phyloP scores from a whole-genome alignment of 2,888 invertebrate genomes.

The Trichopoda pennipes region DNA sequence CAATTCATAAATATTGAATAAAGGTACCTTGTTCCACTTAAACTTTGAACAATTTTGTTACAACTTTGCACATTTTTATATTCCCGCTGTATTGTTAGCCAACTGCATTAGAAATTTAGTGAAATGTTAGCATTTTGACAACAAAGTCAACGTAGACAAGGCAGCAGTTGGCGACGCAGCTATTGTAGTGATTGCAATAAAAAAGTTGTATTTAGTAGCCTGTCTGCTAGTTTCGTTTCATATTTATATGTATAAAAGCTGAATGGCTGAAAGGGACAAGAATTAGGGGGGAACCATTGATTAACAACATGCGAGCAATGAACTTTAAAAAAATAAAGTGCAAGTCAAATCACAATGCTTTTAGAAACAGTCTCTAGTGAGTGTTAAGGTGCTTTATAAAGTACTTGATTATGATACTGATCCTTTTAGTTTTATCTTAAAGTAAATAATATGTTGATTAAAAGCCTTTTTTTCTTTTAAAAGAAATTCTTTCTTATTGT shows the following conservation, averaged over 20 bases:
- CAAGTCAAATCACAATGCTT: slow-evolving; percentile 22
- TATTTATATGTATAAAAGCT: slow-evolving; percentile 28
- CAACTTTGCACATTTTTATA: slow-evolving; percentile 30
- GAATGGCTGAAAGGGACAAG: background rate
- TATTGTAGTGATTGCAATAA: background rate
- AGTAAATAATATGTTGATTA: background rate
- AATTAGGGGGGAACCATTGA: background rate
- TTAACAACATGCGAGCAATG: slow-evolving; percentile 39
- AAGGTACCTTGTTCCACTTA: slow-evolving; percentile 36
- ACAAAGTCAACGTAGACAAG: slow-evolving; percentile 48
- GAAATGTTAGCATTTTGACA: slow-evolving; percentile 50
- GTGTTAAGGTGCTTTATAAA: slow-evolving; percentile 8
- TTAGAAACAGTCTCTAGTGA: background rate
- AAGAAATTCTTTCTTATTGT: no score
- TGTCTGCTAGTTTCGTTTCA: slow-evolving; percentile 15
- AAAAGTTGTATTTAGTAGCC: slow-evolving; percentile 19
- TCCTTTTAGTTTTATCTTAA: background rate
- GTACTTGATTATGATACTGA: background rate
- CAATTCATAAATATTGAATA: slow-evolving; percentile 35
- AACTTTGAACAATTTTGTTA: slow-evolving; percentile 46
- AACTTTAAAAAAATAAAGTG: slow-evolving; percentile 39
- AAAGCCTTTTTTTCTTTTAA: no score
- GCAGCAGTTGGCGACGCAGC: slow-evolving; percentile 1
- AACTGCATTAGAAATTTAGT: slow-evolving; percentile 28
- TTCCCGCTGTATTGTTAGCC: slow-evolving; percentile 38